Base-by-base conservation (phyloP, 2,888 invertebrate species). In the Ennomos quercinarius region DNA sequence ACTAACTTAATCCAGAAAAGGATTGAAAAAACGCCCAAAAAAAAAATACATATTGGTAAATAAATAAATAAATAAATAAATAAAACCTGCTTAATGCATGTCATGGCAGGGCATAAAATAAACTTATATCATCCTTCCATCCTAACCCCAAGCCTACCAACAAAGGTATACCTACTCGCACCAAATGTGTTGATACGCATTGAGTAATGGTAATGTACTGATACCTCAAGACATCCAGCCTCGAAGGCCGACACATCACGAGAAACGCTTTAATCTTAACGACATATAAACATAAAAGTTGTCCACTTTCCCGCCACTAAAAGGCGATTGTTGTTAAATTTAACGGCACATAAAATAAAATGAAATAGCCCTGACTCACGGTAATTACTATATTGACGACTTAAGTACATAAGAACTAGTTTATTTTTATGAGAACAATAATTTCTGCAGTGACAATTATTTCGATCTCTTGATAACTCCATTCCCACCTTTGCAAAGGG, bases 301-400 rank as follows among this genome's bases (percentile, higher is more conserved):
- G 86, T 85, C 85, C 80, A 82, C 80, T 83, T 78, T 76, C 77
- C 75, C 78, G 80, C 86, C 87, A 88, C 86, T 87, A 83, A 89
- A 85, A 88, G 81, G 81, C 81, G 83, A 89, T 90, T 88, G 88
- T 90, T 87, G 88, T 91, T 90, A 91, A 91, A 90, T 87, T 89
- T 91, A 83, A 90, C 86, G 84, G 76, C 64, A 66, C 84, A 85
- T 89, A 83, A 91, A 90, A 88, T 87, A 87, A 86, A 87, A 80
- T 76, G 72, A 78, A 77, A 85, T 77, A 75, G 78, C 71, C 71
- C 73, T 74, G 80, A 81, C 73, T 83, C 82, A 81, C 67, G 77
- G 76, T 86, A 83, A 87, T 86, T 84, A 83, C 72, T 68, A 63
- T 63, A 75, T 77, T 76, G 76, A 79, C 66, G 70, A 70, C 71